Evolutionary conservation across 2,888 invertebrate genomes (phyloP).

Genomic region (Lysandra bellargus): DNA sequence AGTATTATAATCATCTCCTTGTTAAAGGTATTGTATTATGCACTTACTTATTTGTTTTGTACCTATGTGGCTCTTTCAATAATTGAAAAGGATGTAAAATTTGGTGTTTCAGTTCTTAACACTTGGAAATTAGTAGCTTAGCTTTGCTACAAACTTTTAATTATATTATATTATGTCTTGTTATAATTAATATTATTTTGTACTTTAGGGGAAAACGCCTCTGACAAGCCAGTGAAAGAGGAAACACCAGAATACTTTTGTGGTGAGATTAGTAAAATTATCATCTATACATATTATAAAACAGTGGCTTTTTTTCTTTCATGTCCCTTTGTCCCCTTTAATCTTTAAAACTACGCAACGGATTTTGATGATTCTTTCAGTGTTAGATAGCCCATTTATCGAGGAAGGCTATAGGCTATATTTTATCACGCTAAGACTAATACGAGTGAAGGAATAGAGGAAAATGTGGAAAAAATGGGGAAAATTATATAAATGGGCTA

Average conservation of each 20-base stretch:
- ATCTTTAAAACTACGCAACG: no score
- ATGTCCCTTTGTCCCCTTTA: no score
- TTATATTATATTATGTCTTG: not conserved
- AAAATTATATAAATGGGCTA: no score
- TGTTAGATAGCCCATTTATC: no score
- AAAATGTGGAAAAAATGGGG: no score
- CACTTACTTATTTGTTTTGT: not conserved
- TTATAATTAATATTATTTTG: not conserved
- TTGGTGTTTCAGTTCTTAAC: not conserved
- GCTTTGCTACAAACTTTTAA: not conserved
- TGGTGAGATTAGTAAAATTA: slow-evolving; percentile 15
- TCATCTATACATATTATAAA: not conserved
- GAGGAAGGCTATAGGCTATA: no score
- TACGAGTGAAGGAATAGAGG: no score
- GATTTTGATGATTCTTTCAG: no score
- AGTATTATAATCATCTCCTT: slow-evolving; percentile 41
- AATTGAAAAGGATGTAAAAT: not conserved
- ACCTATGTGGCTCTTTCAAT: not conserved
- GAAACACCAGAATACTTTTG: slow-evolving; percentile 8
- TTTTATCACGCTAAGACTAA: no score
- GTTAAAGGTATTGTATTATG: slow-evolving; percentile 32
- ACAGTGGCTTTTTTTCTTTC: no score
- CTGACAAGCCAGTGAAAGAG: slow-evolving; percentile 7
- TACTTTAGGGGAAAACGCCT: slow-evolving; percentile 9
- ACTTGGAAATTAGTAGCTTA: no score